These are phyloP conservation scores for Anastrepha obliqua DNA, from an alignment of 1,140 invertebrate genomes.

Conservation along the genomic window DNA sequence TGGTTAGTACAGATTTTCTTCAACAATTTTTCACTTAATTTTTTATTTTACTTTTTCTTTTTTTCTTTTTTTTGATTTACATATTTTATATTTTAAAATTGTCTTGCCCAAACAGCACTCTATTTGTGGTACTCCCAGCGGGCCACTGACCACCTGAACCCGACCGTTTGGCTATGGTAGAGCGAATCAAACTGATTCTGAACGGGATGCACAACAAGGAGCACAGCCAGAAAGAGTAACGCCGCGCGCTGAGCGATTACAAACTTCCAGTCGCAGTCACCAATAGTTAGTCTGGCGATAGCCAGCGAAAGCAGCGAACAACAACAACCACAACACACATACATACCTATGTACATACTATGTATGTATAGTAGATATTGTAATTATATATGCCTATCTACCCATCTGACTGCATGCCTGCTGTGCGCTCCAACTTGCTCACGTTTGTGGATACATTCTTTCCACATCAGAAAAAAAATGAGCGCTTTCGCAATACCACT, in stretches of 20 bases:
- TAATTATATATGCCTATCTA: not conserved
- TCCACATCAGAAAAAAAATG: not conserved
- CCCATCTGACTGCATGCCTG: not conserved
- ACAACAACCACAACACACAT: not conserved
- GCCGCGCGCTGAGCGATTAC: constrained; percentile 17
- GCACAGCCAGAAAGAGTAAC: constrained; percentile 20
- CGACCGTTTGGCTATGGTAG: constrained; percentile 40
- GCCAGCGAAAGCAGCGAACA: not conserved
- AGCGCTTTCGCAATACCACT: constrained; percentile 38
- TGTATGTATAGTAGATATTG: not conserved
- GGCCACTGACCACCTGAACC: constrained; percentile 46
- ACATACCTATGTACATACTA: not conserved
- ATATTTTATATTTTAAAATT: constrained; percentile 2
- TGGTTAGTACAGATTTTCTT: constrained; percentile 17
- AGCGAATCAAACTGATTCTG: constrained; percentile 49
- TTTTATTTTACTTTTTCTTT: not conserved
- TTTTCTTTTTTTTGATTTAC: not conserved
- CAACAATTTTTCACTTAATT: not conserved
- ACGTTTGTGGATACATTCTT: constrained; percentile 37
- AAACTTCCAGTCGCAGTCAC: constrained; percentile 37
- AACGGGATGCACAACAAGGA: constrained; percentile 5
- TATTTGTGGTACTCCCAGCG: constrained; percentile 39
- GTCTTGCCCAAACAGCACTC: constrained; percentile 30
- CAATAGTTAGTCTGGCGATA: not conserved
- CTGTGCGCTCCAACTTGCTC: constrained; percentile 23